phyloP scores from a whole-genome alignment of 2,888 invertebrate species.

The Ephialtes manifestator region DNA sequence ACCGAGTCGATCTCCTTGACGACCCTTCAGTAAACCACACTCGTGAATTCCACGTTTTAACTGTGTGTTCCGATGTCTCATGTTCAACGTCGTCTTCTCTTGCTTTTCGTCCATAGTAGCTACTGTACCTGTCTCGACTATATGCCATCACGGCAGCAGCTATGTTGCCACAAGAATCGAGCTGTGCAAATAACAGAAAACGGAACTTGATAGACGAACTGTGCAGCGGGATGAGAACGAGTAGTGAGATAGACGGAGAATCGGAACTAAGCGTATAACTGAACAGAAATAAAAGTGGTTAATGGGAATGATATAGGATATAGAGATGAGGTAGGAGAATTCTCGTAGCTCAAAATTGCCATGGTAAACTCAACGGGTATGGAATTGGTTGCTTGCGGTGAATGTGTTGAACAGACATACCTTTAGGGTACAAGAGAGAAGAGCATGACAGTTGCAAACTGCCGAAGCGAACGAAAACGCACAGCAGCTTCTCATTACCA shows the following conservation, averaged over 20 bases:
- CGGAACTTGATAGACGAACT: background rate
- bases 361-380: background rate
- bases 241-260: background rate
- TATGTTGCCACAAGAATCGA: background rate
- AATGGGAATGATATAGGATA: background rate
- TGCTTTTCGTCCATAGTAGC: background rate
- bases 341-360: background rate
- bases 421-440: background rate
- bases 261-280: background rate
- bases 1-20: constrained; percentile 48
- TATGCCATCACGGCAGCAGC: background rate
- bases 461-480: background rate
- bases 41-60: constrained; percentile 43
- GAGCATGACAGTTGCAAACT: background rate
- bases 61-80: constrained; percentile 21
- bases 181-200: constrained; percentile 24
- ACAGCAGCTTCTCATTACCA: background rate
- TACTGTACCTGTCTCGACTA: background rate
- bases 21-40: constrained; percentile 31
- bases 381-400: background rate
- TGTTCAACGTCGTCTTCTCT: constrained; percentile 1
- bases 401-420: background rate
- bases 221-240: background rate
- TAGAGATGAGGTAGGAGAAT: background rate
- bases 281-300: background rate